phyloP scores from a whole-genome alignment of 2,113 vertebrate species.

The Atlantisia rogersi region DNA sequence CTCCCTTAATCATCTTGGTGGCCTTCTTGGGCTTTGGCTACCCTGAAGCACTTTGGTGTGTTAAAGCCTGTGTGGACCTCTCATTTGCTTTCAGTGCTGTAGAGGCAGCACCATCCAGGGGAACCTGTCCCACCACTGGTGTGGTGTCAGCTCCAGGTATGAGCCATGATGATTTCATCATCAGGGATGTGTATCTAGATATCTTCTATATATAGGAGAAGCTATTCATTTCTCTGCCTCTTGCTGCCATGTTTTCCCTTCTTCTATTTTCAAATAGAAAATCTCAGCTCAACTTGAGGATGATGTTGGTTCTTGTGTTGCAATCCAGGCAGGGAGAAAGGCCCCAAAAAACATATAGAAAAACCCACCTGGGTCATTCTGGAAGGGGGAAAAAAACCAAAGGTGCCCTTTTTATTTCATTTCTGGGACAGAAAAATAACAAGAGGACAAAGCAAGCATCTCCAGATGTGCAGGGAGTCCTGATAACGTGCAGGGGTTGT shows the following conservation, averaged over 20 bases:
- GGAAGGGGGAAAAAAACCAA: not conserved
- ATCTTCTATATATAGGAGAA: not conserved
- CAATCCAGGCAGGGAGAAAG: not conserved
- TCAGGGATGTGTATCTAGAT: not conserved
- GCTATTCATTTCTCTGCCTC: not conserved
- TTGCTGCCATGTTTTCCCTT: not conserved
- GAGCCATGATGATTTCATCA: not conserved
- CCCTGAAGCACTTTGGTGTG: not conserved
- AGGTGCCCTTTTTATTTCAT: not conserved
- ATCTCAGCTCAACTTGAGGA: not conserved
- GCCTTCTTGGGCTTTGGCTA: not conserved
- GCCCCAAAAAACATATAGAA: not conserved
- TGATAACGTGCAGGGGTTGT: not conserved
- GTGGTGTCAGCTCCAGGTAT: not conserved
- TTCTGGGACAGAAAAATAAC: not conserved
- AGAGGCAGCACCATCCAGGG: not conserved
- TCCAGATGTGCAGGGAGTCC: not conserved
- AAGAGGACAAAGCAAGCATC: not conserved
- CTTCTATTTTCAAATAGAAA: not conserved
- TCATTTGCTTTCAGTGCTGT: not conserved
- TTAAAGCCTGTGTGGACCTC: not conserved
- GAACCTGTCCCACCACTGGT: rapidly evolving
- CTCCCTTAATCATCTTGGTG: not conserved
- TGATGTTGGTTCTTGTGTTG: not conserved
- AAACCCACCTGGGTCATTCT: not conserved